Base-by-base conservation (phyloP, 2,888 invertebrate genomes). In the Amitus sp. region DNA sequence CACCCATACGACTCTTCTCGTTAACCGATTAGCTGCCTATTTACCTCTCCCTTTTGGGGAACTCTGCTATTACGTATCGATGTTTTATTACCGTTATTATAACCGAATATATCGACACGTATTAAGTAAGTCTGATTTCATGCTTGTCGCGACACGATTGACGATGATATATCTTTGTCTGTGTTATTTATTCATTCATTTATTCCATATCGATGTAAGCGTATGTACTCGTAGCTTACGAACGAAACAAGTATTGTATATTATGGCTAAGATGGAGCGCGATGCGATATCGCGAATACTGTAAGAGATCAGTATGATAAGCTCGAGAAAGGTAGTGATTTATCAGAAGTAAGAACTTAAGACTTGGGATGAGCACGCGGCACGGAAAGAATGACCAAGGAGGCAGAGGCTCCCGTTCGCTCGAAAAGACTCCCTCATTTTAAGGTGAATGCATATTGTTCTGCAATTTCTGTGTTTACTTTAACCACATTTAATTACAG, bases 391-490 rank as follows among this genome's bases (percentile, higher is more conserved):
- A 55, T 75, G 77, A 73, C 71, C 69, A 78, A 79, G 77, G 66
- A 76, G 63, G 59, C 75, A 73, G 76, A 77, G 78, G 75, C 78
- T 76, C 72, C 76, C 75, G 67, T 46, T 46, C 62, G 73, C 74
- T 73, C 65, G 77, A 77, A 78, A 59, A 76, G 77, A 75, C 79
- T 77, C 80, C 77, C 76, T 77, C 78, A 77, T 71, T 77, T 73
- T 77, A 74, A 82, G 82, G 82, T 82, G 82, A 82, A 82, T 82
- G 79, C 80, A 82, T 76, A 80, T 80, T 80, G 82, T 79, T 81
- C 82, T 77, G 82, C 79, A 82, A 81, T 80, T 78, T 80, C 79
- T 79, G 81, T 82, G 79, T 80, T 80, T 74, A 79, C 77, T 73
- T 76, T 69, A 61, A 69, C 71, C 62, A 65, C 71, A 72, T 80